These are phyloP conservation scores for Cochlearius cochlearius DNA, from an alignment of 2,113 vertebrate species.

Conservation along the genomic window DNA sequence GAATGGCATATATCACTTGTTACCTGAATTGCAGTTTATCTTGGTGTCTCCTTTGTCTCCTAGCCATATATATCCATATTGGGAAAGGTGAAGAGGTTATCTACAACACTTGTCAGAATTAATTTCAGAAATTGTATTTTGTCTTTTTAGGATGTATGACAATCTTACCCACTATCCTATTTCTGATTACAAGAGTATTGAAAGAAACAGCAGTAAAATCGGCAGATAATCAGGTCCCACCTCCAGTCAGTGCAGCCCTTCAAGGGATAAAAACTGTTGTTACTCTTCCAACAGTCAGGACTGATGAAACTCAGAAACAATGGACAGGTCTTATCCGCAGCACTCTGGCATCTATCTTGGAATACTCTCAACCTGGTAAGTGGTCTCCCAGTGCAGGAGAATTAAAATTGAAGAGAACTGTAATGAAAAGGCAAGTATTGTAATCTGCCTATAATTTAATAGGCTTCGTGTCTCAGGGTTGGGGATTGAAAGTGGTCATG, in stretches of 20 bases:
- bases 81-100: background rate
- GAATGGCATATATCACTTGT: background rate
- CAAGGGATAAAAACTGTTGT: slow-evolving; percentile 94
- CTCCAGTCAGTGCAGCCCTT: slow-evolving; percentile 88
- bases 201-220: slow-evolving; percentile 91
- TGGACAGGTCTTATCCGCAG: slow-evolving; percentile 95
- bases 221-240: slow-evolving; percentile 82
- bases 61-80: background rate
- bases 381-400: background rate
- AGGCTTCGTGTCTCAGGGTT: background rate
- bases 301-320: slow-evolving; percentile 85
- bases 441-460: background rate
- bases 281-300: slow-evolving; percentile 83
- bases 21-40: background rate
- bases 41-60: background rate
- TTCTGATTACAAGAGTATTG: slow-evolving; percentile 92
- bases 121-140: background rate
- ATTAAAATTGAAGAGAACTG: background rate
- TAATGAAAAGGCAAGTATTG: background rate
- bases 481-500: background rate
- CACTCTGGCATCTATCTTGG: slow-evolving; percentile 90
- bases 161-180: slow-evolving; percentile 92
- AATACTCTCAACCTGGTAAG: slow-evolving; percentile 90
- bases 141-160: slow-evolving; percentile 89
- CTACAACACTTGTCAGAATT: background rate